These are phyloP conservation scores for Meandrina meandrites DNA, from an alignment of 92 coral and sea anemone species.

Conservation along the genomic window DNA sequence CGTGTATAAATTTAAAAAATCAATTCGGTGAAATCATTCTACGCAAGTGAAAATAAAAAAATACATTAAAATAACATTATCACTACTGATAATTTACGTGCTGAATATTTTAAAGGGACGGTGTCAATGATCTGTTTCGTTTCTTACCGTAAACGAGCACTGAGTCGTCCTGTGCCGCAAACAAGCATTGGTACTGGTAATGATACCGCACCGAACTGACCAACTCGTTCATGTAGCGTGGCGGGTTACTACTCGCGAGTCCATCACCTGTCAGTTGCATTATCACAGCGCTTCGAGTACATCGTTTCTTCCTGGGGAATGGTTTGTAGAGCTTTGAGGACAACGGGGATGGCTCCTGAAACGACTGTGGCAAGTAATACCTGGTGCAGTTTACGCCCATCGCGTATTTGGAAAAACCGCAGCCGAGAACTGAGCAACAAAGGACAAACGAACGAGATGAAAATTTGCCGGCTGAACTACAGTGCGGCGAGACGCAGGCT, in stretches of 20 bases:
- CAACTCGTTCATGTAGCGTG: slow-evolving; percentile 59
- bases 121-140: background rate
- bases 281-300: slow-evolving; percentile 42
- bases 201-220: slow-evolving; percentile 58
- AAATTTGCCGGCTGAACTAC: background rate
- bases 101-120: background rate
- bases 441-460: background rate
- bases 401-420: background rate
- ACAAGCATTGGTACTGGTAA: slow-evolving; percentile 65
- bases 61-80: background rate
- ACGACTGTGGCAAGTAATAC: slow-evolving; percentile 4
- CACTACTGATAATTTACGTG: background rate
- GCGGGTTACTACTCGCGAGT: slow-evolving; percentile 50
- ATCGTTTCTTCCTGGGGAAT: slow-evolving; percentile 42
- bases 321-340: slow-evolving; percentile 58
- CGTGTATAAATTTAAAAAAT: background rate
- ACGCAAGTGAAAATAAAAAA: background rate
- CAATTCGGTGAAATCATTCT: background rate
- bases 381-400: slow-evolving; percentile 38
- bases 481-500: background rate
- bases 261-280: slow-evolving; percentile 78
- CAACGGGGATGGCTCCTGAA: slow-evolving; percentile 8
- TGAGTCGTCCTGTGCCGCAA: slow-evolving; percentile 72
- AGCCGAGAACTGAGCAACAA: background rate
- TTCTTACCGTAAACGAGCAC: slow-evolving; percentile 65